Base-by-base conservation (phyloP, 2,113 vertebrate species). In the Ceratotherium simum region DNA sequence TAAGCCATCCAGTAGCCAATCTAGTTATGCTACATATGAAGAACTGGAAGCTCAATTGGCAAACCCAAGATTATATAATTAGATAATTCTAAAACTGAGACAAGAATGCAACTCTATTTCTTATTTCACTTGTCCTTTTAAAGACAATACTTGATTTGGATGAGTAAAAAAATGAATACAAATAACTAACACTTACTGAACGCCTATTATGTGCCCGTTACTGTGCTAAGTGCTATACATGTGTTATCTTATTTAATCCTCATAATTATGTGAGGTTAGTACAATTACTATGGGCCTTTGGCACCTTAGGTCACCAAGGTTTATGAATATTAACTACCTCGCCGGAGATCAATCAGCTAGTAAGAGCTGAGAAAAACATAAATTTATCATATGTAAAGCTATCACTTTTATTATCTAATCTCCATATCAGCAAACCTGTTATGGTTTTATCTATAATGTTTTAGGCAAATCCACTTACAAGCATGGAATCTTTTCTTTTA, bases 21-120 rank as follows among this genome's bases (percentile, higher is more conserved):
- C 48, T 75, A 33, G 21, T 60, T 33, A 67, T 48, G 42, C 76
- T 51, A 17, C 17, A 42, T 75, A 13, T 39, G 46, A 88, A 91
- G 8, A 91, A 72, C 13, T 78, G 0, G 31, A 97, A 96, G 13
- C 16, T 89, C 64, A 87, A 6, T 36, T 72, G 73, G 64, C 14
- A 97, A 97, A 97, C n/a, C 25, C 13, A 46, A 85, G 51, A 92
- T 42, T 51, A n/a, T 27, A 67, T 81, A 67, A 62, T 56, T 31
- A 76, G 3, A 39, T 60, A 54, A 91, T 70, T 94, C 10, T 62
- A 84, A 92, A 62, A 89, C 16, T 36, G 36, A 96, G 25, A 36
- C 6, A 96, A 60, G 5, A 94, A 56, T 67, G 17, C 17, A 97
- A 33, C 7, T 91, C 18, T 79, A 33, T 18, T 17, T 76, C 65